Conservation (phyloP, 2,888 invertebrate species). For the Drosophila lutescens region DNA sequence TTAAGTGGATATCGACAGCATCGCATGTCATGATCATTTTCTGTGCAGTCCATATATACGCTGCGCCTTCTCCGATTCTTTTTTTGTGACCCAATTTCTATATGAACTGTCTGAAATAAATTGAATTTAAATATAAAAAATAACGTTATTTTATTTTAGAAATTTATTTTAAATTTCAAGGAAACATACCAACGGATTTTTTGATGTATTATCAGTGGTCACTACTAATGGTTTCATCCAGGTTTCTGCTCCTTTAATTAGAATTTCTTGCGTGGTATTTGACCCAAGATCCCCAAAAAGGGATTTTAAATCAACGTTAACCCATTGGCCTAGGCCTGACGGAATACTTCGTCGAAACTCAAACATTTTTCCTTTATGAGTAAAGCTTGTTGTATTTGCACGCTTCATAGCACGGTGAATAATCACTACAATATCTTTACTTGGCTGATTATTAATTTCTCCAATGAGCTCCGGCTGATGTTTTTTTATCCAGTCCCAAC, state of each 20-base stretch:
- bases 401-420: slow-evolving; percentile 76
- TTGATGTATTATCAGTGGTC: slow-evolving; percentile 85
- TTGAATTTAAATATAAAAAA: not conserved
- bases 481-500: slow-evolving; percentile 80
- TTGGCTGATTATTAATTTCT: slow-evolving; percentile 39
- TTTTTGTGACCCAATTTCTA: slow-evolving; percentile 82
- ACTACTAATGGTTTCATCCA: slow-evolving; percentile 88
- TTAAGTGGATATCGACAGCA: slow-evolving; percentile 97
- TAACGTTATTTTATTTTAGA: not conserved
- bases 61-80: slow-evolving; percentile 88
- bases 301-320: slow-evolving; percentile 90
- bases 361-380: slow-evolving; percentile 78
- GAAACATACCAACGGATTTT: slow-evolving; percentile 84
- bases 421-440: slow-evolving; percentile 74
- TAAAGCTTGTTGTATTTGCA: slow-evolving; percentile 68
- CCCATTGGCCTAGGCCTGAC: slow-evolving; percentile 86
- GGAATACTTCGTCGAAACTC: slow-evolving; percentile 82
- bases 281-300: slow-evolving; percentile 86
- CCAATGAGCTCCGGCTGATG: slow-evolving; percentile 69
- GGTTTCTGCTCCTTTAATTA: slow-evolving; percentile 88
- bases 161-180: not conserved
- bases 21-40: slow-evolving; percentile 88
- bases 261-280: slow-evolving; percentile 90
- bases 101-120: slow-evolving; percentile 80
- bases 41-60: slow-evolving; percentile 93